These are phyloP conservation scores for Stegostoma tigrinum DNA, from an alignment of 2,113 vertebrate genomes.

Conservation along the genomic window DNA sequence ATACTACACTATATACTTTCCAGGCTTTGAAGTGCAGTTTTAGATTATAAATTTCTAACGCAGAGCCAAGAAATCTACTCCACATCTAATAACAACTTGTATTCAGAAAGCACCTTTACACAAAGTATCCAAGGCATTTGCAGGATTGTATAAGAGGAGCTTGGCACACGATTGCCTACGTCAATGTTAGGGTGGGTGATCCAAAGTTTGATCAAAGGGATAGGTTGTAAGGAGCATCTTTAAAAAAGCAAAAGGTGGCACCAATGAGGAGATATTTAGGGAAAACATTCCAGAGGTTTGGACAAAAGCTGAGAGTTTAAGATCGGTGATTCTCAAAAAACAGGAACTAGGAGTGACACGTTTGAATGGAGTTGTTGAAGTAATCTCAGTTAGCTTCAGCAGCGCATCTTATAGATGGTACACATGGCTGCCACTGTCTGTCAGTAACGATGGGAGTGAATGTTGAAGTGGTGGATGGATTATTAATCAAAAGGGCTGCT, in stretches of 20 bases:
- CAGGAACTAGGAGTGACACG: background rate
- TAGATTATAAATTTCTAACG: background rate
- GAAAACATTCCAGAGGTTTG: background rate
- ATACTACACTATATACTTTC: background rate
- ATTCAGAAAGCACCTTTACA: background rate
- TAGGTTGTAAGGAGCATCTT: background rate
- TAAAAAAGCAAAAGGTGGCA: background rate
- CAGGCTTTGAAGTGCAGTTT: background rate
- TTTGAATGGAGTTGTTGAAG: too few relatives aligned
- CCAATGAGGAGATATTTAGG: background rate
- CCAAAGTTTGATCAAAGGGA: background rate
- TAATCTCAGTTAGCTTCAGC: too few relatives aligned
- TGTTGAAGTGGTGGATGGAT: too few relatives aligned
- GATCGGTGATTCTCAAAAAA: background rate
- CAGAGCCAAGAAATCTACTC: background rate
- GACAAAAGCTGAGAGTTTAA: background rate
- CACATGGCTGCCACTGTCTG: too few relatives aligned
- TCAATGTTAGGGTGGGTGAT: background rate
- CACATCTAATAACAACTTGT: background rate
- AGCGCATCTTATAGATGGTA: too few relatives aligned
- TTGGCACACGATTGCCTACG: background rate
- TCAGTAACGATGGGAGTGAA: too few relatives aligned
- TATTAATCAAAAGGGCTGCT: too few relatives aligned
- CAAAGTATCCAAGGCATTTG: background rate
- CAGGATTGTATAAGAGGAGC: background rate